Evolutionary conservation across 2,113 vertebrate species (phyloP).

Genomic region (Petrocephalus zakoni): DNA sequence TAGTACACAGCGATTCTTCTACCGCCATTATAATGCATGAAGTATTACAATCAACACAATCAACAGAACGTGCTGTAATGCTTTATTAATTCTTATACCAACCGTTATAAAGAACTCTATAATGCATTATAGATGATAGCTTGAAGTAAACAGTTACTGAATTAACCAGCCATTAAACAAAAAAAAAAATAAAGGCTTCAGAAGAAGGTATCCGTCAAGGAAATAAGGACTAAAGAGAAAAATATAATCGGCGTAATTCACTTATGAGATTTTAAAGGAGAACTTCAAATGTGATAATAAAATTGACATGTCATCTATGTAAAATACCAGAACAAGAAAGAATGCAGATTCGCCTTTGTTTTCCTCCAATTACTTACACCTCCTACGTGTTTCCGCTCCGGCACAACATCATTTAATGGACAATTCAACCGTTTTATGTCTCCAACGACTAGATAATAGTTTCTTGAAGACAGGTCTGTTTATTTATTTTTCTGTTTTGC

Average conservation of each 20-base stretch:
- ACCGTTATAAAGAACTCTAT: neutral
- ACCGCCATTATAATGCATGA: neutral
- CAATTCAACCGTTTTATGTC: neutral
- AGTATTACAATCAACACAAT: neutral
- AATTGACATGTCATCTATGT: neutral
- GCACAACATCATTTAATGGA: neutral
- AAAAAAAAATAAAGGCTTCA: neutral
- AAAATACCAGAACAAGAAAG: neutral
- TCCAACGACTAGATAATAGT: slow-evolving; percentile 8
- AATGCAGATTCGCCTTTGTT: neutral
- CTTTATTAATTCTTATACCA: neutral
- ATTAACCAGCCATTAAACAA: neutral
- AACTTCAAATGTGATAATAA: neutral
- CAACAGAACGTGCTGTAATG: neutral
- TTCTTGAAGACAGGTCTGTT: neutral
- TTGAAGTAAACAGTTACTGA: neutral
- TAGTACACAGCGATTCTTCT: neutral
- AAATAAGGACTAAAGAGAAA: neutral
- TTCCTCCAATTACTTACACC: neutral
- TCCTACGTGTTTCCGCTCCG: neutral
- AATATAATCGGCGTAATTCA: neutral
- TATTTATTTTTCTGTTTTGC: slow-evolving; percentile 1
- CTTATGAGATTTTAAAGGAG: neutral
- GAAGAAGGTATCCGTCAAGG: neutral
- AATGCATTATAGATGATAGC: neutral